Evolutionary conservation across 2,113 vertebrate genomes (phyloP).

Genomic region (Varanus komodoensis): DNA sequence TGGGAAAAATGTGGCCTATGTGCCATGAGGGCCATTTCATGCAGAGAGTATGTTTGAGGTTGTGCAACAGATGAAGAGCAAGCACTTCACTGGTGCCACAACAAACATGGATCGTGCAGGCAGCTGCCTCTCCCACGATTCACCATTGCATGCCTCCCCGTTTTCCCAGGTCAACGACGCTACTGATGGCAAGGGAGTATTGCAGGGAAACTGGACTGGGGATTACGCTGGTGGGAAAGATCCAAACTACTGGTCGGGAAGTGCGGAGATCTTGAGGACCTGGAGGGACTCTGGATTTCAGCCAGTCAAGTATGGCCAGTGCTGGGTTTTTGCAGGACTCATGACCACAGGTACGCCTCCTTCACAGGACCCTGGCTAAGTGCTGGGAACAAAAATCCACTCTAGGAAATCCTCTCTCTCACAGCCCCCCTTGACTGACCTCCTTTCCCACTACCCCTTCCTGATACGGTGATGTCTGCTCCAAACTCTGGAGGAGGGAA

Average conservation of each 20-base stretch:
- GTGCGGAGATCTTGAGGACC: constrained; percentile 76
- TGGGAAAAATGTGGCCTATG: background rate
- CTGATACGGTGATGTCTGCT: background rate
- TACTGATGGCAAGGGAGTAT: constrained; percentile 79
- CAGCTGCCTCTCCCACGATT: no score
- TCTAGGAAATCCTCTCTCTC: background rate
- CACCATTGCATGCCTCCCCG: no score
- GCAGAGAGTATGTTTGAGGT: background rate
- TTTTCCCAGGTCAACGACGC: no score
- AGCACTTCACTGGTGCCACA: background rate
- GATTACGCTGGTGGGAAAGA: constrained; percentile 72
- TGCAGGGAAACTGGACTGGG: constrained; percentile 82
- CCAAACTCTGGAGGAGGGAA: background rate
- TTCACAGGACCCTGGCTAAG: accelerated
- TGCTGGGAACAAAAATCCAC: background rate
- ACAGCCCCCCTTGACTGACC: no score
- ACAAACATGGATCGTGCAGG: no score
- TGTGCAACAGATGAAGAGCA: background rate
- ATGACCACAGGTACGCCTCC: constrained; percentile 79
- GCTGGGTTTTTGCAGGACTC: constrained; percentile 84
- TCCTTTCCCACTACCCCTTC: background rate
- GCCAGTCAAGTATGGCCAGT: constrained; percentile 80
- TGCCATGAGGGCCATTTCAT: background rate
- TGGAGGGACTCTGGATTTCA: constrained; percentile 77
- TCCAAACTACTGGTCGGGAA: constrained; percentile 80